Base-by-base conservation (phyloP, 2,888 invertebrate species). In the Abrostola triplasia region DNA sequence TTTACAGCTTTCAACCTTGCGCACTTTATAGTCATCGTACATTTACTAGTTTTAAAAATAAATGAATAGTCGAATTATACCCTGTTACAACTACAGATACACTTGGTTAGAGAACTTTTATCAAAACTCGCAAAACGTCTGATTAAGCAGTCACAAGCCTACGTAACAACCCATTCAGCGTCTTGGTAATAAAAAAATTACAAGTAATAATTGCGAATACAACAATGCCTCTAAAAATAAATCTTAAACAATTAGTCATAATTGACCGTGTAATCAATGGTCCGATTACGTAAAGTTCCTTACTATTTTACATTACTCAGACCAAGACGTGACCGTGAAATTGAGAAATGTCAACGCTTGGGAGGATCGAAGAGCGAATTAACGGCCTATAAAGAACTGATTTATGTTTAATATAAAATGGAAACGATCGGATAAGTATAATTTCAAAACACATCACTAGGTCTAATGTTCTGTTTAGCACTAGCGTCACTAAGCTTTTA, bases 1-100 rank as follows among this genome's bases (percentile, higher is more conserved):
- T 88, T 91, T 87, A 89, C 76, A 79, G 86, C 81, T 83, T 76
- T 82, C 80, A 86, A 84, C 83, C 83, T 85, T 80, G 83, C 80
- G 85, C 88, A 89, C 85, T 90, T 90, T 88, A 90, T 87, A 86
- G 89, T 86, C 86, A 86, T 88, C 86, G 77, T 73, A 69, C 83
- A 70, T 80, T 24, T 2, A 24, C 24, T 24, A 24, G 81, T 82
- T 70, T 77, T 81, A 81, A 83, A 84, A 84, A 85, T 84, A 88
- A 86, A 85, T 83, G 60, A 58, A 66, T 61, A 78, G 80, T 81
- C 77, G 84, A 84, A 84, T 4, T 24, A 4, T 24, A 24, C 24
- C 1, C 24, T 24, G 24, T 24, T 4, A 24, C 4, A 24, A 24
- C 24, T 4, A 2, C 24, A 24, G 24, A 24, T 24, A 24, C 24